Evolutionary conservation across 2,113 vertebrate genomes (phyloP).

Genomic region (Carassius gibelio): DNA sequence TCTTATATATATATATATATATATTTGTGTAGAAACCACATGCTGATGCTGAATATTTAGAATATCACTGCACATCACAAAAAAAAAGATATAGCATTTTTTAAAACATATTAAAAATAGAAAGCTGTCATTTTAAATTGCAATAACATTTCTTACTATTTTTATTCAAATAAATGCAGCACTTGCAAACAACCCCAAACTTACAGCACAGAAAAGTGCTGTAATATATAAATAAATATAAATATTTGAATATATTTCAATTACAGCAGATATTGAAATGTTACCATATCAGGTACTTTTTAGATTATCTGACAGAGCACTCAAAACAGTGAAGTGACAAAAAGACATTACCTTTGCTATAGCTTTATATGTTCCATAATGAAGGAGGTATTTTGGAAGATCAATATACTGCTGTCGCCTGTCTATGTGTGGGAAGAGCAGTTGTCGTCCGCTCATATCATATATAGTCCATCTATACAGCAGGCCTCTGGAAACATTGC

Average conservation of each 20-base stretch:
- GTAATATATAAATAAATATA: too few species aligned
- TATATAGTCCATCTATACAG: conserved; percentile 77
- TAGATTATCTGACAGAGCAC: neutral
- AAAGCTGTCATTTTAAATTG: neutral
- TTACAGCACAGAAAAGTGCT: neutral
- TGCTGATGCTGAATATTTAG: neutral
- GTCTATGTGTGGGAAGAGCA: conserved; percentile 64
- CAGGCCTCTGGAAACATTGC: conserved; percentile 73
- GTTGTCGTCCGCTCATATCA: conserved; percentile 55
- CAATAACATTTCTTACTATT: neutral
- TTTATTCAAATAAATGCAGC: neutral
- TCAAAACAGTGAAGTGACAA: neutral
- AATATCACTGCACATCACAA: neutral
- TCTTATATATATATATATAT: too few species aligned
- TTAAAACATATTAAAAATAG: neutral
- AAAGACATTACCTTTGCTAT: conserved; percentile 71
- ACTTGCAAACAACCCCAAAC: neutral
- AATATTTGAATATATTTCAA: neutral
- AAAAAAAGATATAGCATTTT: neutral
- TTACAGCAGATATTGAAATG: neutral
- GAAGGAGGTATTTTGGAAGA: conserved; percentile 73
- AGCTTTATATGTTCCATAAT: conserved; percentile 77
- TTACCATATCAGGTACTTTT: neutral
- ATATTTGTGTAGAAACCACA: too few species aligned
- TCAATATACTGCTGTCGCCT: conserved; percentile 68